Conservation (phyloP, 2,797 vertebrate genomes). For the Gambusia yucatana region DNA sequence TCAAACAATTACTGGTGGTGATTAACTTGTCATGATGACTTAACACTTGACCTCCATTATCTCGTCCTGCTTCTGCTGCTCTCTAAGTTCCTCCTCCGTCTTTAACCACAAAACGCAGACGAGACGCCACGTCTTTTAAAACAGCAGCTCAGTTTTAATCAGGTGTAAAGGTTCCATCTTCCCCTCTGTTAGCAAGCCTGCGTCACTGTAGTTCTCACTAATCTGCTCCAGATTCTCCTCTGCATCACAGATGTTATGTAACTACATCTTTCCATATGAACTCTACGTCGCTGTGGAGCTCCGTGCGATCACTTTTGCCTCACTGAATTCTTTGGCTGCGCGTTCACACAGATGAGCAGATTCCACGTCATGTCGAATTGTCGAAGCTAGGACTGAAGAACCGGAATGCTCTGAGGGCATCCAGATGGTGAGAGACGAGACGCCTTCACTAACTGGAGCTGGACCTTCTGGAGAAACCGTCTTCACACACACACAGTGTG, state of each 20-base stretch:
- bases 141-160: conserved; percentile 45
- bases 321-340: conserved; percentile 32
- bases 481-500: neutral
- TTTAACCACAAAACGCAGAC: conserved; percentile 6
- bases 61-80: neutral
- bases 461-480: neutral
- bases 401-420: neutral
- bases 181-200: neutral
- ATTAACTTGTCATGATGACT: conserved; percentile 39
- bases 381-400: neutral
- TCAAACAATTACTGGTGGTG: conserved; percentile 9
- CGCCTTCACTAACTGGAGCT: neutral
- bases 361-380: neutral
- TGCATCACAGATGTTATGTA: conserved; percentile 51
- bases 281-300: conserved; percentile 45
- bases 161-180: conserved; percentile 34
- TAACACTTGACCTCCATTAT: conserved; percentile 32
- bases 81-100: conserved; percentile 5
- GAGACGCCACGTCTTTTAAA: conserved; percentile 20
- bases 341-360: conserved; percentile 8
- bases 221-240: conserved; percentile 34
- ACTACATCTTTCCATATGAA: conserved; percentile 35
- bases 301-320: conserved; percentile 42
- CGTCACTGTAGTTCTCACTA: conserved; percentile 33
- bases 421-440: neutral